Evolutionary conservation across 2,888 invertebrate genomes (phyloP), one percentile per base, ranked within the genome.

Genomic region (Trichogramma dendrolimi): DNA sequence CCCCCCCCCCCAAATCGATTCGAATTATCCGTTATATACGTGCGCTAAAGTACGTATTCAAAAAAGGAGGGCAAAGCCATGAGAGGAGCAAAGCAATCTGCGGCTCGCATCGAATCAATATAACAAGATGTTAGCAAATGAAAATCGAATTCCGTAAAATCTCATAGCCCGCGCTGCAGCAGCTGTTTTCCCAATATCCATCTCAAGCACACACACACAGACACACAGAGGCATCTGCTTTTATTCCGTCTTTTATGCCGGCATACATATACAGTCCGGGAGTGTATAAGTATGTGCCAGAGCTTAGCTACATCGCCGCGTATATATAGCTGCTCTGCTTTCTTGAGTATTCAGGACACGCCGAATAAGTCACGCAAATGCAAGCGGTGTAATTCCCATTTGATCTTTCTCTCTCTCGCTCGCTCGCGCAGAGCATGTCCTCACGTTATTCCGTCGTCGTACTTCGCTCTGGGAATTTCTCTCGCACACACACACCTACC

Each of bases 331-430:
- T 11, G 50, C 27, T 39, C 57, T 60, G 57, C 66, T 65, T 67
- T 67, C 67, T 63, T 62, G 51, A 62, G 65, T 67, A 68, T 67
- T 66, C 70, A 60, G 69, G 66, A 69, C 69, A 68, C 67, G 68
- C 62, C 58, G 64, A 60, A 65, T 60, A 67, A 68, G 66, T 65
- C 66, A 66, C 60, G 67, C 67, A 67, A 68, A 67, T 67, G 66
- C 67, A 66, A 68, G 61, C 62, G 52, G 62, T 67, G 65, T 70
- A 70, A 69, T 70, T 71, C 68, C 63, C 62, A 60, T 63, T 65
- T 65, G 27, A 27, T 27, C 27, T 27, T 27, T 27, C 27, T 27
- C 27, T 27, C 3, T 27, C 27, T 27, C 27, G 27, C 27, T 27
- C 27, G 63, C 63, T 61, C 64, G 47, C 40, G 44, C 27, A 57